Evolutionary conservation across 2,797 vertebrate species (phyloP).

Genomic region (Pseudomugil tenellus): DNA sequence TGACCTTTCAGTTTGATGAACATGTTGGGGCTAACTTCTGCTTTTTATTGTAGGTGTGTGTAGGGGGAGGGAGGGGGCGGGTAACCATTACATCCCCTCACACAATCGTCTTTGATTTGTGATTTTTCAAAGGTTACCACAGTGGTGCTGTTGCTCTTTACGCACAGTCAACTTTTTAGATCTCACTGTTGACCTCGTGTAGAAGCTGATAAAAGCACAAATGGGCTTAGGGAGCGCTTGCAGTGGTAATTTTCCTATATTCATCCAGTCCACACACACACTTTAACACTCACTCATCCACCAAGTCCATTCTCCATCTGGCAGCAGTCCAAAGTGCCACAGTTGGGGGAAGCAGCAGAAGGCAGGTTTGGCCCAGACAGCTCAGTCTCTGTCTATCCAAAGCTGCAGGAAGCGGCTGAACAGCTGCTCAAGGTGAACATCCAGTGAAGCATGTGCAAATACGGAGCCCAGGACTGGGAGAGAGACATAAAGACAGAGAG

Average conservation of each 20-base stretch:
- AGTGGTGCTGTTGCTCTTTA: background rate
- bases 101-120: background rate
- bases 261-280: slow-evolving; percentile 18
- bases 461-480: slow-evolving; percentile 6
- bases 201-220: slow-evolving; percentile 33
- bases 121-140: slow-evolving; percentile 2
- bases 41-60: too few relatives aligned
- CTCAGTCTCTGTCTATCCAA: slow-evolving; percentile 60
- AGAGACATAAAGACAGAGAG: slow-evolving; percentile 21
- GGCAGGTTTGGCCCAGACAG: slow-evolving; percentile 51
- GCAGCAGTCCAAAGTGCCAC: slow-evolving; percentile 59
- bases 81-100: background rate
- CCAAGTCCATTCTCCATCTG: slow-evolving; percentile 40
- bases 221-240: slow-evolving; percentile 25
- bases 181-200: slow-evolving; percentile 23
- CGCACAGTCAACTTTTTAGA: slow-evolving; percentile 1
- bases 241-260: slow-evolving; percentile 29
- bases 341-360: slow-evolving; percentile 52
- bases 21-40: too few relatives aligned
- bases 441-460: slow-evolving; percentile 55
- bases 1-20: too few relatives aligned
- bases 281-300: slow-evolving; percentile 42
- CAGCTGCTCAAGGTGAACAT: slow-evolving; percentile 72
- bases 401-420: slow-evolving; percentile 52
- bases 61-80: too few relatives aligned